phyloP scores from a whole-genome alignment of 1,140 invertebrate species.

The Mylabris phalerata region DNA sequence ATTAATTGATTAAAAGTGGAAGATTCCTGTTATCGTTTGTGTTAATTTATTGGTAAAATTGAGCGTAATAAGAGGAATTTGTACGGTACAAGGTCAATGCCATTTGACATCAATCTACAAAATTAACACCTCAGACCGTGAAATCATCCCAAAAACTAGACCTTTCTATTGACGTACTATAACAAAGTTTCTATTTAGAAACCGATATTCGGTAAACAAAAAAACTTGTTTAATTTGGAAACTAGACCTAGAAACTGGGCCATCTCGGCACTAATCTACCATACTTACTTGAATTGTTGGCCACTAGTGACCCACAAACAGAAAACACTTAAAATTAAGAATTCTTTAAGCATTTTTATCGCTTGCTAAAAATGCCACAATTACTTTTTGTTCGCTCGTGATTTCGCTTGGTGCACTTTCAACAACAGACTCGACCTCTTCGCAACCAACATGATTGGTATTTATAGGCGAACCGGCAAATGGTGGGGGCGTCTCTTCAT shows the following conservation, averaged over 20 bases:
- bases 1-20: too few species aligned
- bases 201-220: neutral
- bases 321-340: conserved; percentile 1
- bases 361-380: neutral
- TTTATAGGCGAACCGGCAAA: conserved; percentile 3
- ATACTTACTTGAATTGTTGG: conserved; percentile 5
- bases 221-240: neutral
- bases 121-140: too few species aligned
- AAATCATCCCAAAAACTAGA: too few species aligned
- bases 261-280: conserved; percentile 1
- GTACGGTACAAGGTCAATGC: neutral
- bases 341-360: conserved; percentile 6
- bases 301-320: neutral
- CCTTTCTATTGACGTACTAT: too few species aligned
- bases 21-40: too few species aligned
- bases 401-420: neutral
- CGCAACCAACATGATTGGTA: neutral
- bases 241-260: neutral
- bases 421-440: conserved; percentile 4
- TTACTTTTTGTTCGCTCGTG: too few species aligned
- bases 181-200: neutral
- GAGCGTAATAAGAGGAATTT: too few species aligned
- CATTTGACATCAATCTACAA: neutral
- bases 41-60: too few species aligned
- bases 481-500: conserved; percentile 10